Evolutionary conservation across 2,888 invertebrate genomes (phyloP).

Genomic region (Rhogogaster chlorosoma): DNA sequence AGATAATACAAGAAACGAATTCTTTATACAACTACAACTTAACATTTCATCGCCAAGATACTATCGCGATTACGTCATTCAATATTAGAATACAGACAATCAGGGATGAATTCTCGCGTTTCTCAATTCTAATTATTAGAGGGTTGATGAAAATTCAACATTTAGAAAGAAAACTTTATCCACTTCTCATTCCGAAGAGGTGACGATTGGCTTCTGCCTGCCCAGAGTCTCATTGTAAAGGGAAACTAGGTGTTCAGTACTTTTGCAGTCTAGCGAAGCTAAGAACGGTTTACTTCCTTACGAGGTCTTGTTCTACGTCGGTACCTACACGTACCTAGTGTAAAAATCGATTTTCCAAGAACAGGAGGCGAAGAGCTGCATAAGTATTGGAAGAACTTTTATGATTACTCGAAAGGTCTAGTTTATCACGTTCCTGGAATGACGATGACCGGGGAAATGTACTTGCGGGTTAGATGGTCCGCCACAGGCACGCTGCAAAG

Average conservation of each 20-base stretch:
- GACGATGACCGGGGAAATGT: conserved; percentile 8
- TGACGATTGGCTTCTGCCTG: not conserved
- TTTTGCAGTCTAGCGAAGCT: not conserved
- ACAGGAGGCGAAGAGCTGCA: not conserved
- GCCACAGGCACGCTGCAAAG: conserved; percentile 14
- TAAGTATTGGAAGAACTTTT: conserved; percentile 16
- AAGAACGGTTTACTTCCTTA: not conserved
- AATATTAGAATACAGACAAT: not conserved
- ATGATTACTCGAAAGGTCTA: conserved; percentile 19
- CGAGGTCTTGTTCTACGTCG: not conserved
- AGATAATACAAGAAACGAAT: not conserved
- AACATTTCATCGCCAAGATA: not conserved
- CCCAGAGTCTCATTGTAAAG: not conserved
- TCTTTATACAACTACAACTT: not conserved
- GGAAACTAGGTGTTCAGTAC: not conserved
- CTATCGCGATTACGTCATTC: not conserved
- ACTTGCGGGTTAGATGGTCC: conserved; percentile 18
- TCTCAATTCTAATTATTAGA: not conserved
- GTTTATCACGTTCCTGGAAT: not conserved
- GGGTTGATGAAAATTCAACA: not conserved
- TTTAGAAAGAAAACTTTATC: not conserved
- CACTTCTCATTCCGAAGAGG: not conserved
- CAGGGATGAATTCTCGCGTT: not conserved
- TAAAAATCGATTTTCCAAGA: not conserved
- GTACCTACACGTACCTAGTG: not conserved